Evolutionary conservation across 2,797 vertebrate genomes (phyloP).

Genomic region (Serranus cabrilla): DNA sequence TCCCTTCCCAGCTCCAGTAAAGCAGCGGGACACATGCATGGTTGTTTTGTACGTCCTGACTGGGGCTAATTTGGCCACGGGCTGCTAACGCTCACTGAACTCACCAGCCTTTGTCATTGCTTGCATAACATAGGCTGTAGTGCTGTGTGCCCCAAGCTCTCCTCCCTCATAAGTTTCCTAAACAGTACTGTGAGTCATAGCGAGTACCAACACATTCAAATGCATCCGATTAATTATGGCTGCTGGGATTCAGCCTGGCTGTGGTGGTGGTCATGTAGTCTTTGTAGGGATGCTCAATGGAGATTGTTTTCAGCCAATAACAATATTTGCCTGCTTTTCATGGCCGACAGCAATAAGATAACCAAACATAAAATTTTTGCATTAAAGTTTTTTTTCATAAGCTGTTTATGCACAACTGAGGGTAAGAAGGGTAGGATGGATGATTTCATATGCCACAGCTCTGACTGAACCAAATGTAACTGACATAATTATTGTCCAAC

Average conservation of each 20-base stretch:
- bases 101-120: constrained; percentile 51
- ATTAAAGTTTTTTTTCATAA: too few relatives aligned
- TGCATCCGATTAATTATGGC: constrained; percentile 60
- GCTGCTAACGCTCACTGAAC: constrained; percentile 57
- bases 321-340: too few relatives aligned
- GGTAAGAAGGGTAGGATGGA: too few relatives aligned
- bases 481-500: too few relatives aligned
- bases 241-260: constrained; percentile 40
- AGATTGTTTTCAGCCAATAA: too few relatives aligned
- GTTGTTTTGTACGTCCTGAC: constrained; percentile 51
- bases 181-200: constrained; percentile 63
- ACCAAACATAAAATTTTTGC: too few relatives aligned
- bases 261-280: constrained; percentile 6
- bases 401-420: too few relatives aligned
- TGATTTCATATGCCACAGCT: too few relatives aligned
- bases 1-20: constrained; percentile 50
- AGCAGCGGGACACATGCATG: constrained; percentile 52
- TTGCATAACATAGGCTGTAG: constrained; percentile 53
- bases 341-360: too few relatives aligned
- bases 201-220: constrained; percentile 53
- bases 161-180: constrained; percentile 48
- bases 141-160: constrained; percentile 16
- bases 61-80: constrained; percentile 64
- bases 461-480: too few relatives aligned
- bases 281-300: neutral